Base-by-base conservation (phyloP, 2,113 vertebrate species). In the Hyla sarda region DNA sequence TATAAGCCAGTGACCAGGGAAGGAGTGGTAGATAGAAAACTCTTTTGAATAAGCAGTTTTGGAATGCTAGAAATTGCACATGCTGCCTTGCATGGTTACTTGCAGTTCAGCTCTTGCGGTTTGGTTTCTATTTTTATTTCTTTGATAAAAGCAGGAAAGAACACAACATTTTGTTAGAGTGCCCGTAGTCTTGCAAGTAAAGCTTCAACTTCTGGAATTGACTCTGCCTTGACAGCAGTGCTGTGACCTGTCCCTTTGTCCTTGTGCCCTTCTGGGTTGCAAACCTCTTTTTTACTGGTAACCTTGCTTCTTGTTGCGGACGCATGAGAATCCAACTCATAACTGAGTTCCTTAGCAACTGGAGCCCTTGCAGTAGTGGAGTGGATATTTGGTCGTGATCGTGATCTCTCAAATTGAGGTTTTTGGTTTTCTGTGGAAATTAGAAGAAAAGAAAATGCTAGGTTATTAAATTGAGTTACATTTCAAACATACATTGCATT, bases 181-280 rank as follows among this genome's bases (percentile, higher is more conserved):
- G 97, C 96, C 90, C 97, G 93, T 83, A 99, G 95, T 91, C 94
- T 95, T 86, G 97, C 96, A 88, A 99, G 93, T 17, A 99, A 96
- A 90, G 97, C 95, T 92, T 99, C 97, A 14, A 99, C 96, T 91
- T 98, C 97, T 8, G 95, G 92, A 90, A 95, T 88, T 13, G 92
- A 87, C 90, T 96, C 95, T 45, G 87, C 92, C 88, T 94, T 94
- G 88, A 93, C 90, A 82, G 91, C 82, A 85, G 92, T 91, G 41
- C 87, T 86, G 0, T 87, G 82, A 87, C 93, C 92, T 47, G 32
- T 88, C 90, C 94, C 95, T 90, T 93, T 95, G 85, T 93, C 93
- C 91, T 88, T 93, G 92, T 54, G 90, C 60, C 88, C 88, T 90
- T 95, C 89, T 90, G 89, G 78, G 1, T 87, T 90, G 89, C 90